Evolutionary conservation across 2,888 invertebrate genomes (phyloP), one percentile per base, ranked within the genome.

Genomic region (Eurois occulta): DNA sequence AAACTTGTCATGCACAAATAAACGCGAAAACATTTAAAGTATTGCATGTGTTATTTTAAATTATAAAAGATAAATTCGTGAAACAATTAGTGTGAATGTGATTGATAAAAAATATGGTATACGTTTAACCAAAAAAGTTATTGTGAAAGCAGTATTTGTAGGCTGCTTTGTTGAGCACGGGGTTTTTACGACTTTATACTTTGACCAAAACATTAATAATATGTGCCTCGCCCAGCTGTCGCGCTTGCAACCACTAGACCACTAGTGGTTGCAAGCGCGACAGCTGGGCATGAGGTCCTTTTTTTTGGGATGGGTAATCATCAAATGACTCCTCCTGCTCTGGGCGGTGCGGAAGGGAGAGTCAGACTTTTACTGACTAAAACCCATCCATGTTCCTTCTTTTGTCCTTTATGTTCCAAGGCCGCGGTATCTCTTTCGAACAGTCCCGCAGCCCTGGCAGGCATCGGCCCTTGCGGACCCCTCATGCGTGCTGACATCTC

Each of bases 11-110:
- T 41, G 13, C 13, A 67, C n/a, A 77, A 77, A 70, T 43, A 43
- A 60, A 62, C 35, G 16, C 0, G 41, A 16, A 64, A 52, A 67
- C 35, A 41, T 69, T 72, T 62, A 35, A 28, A 72, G 41, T 28
- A 0, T 10, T 46, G 6, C 18, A 21, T 16, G 21, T 32, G 32
- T 48, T 65, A 46, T 65, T 78, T 46, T 70, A 38, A 55, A 38
- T 46, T 38, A 35, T 21, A n/a, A 38, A 46, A 78, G 24, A 68
- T 65, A 43, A 55, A 78, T 64, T 78, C 32, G 43, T 78, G 5
- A 32, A 78, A 13, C 35, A 64, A 32, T 69, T 64, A 69, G 24
- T 52, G 35, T 24, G 70, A 65, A 70, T 78, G 5, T 55, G 38
- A 38, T 69, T 68, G 35, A 46, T n/a, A n/a, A 68, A 43, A 65